A percentile compares a stretch with the other conserved stretches of the same genome.
phyloP scores from a whole-genome alignment of 2,113 vertebrate species.

The Mionectes macconnelli region DNA sequence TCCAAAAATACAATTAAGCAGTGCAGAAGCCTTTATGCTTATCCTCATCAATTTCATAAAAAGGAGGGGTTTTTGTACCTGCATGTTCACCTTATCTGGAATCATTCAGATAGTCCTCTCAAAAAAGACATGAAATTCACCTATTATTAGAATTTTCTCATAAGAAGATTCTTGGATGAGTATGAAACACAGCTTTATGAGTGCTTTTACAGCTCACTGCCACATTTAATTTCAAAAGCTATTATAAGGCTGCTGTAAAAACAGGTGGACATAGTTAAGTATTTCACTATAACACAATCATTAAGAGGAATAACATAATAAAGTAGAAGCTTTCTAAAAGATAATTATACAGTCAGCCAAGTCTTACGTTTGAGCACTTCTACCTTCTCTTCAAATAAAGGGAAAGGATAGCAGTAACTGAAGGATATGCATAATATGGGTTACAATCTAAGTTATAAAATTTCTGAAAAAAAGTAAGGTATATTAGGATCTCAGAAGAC shows the following conservation, averaged over 20 bases:
- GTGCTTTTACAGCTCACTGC: background rate
- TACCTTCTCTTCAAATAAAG: background rate
- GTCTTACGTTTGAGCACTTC: background rate
- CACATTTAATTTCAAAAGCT: slow-evolving; percentile 5
- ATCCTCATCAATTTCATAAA: too few relatives aligned
- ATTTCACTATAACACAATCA: background rate
- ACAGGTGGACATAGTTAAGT: background rate
- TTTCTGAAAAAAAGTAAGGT: background rate
- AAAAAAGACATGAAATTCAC: background rate
- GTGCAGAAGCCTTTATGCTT: too few relatives aligned
- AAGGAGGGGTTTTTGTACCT: too few relatives aligned
- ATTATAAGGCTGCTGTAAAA: background rate
- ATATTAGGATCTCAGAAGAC: background rate
- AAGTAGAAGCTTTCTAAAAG: background rate
- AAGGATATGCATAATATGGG: background rate
- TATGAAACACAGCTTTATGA: background rate
- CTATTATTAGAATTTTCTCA: background rate
- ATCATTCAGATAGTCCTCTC: background rate
- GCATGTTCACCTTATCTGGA: background rate
- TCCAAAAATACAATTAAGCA: too few relatives aligned
- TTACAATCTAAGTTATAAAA: background rate
- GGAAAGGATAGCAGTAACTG: background rate
- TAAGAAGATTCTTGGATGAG: background rate
- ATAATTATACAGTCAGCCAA: background rate
- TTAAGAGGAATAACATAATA: background rate